Evolutionary conservation across 1,140 invertebrate genomes (phyloP), one percentile per base, ranked within the genome.

Genomic region (Drosophila tsacasi): DNA sequence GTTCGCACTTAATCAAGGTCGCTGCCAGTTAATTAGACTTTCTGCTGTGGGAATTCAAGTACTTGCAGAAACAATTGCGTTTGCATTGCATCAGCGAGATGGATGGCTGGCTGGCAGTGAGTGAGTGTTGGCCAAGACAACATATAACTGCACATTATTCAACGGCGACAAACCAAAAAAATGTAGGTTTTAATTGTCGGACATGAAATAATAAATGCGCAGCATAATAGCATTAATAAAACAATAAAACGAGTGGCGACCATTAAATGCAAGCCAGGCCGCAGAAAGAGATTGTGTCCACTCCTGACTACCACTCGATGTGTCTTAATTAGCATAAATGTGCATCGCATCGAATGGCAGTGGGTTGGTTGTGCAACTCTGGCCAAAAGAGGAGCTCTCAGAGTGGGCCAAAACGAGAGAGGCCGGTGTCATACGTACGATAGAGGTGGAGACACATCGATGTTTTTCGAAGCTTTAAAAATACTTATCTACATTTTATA

Each of bases 291-390:
- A 83, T 66, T 84, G 58, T 52, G 42, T n/a, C 80, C 61, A 50
- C 46, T 75, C 59, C 49, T 32, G 73, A 12, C 47, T 47, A 67
- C 52, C 76, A 77, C 64, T 80, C 68, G 81, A 89, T 83, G 84
- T 87, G 81, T 89, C 84, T 87, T 87, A 87, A 87, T 87, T 87
- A 87, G 83, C 83, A 87, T 87, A 87, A 87, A 87, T 84, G 77
- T 82, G 57, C 63, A 87, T 68, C 78, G 64, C 47, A 76, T 15
- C 59, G 49, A 50, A 57, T n/a, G 60, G 58, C 49, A 68, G 60
- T 55, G 21, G 54, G 55, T 81, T 77, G 76, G 47, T 57, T 67
- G 54, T 82, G 74, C 63, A 75, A 76, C 46, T 12, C 21, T 37
- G 44, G 44, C 61, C 61, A 23, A 44, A 42, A 27, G 65, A 62